Percentiles rank a stretch among this genome's conserved stretches.
phyloP scores from a whole-genome alignment of 2,113 vertebrate species.

The Sylvilagus bachmani region DNA sequence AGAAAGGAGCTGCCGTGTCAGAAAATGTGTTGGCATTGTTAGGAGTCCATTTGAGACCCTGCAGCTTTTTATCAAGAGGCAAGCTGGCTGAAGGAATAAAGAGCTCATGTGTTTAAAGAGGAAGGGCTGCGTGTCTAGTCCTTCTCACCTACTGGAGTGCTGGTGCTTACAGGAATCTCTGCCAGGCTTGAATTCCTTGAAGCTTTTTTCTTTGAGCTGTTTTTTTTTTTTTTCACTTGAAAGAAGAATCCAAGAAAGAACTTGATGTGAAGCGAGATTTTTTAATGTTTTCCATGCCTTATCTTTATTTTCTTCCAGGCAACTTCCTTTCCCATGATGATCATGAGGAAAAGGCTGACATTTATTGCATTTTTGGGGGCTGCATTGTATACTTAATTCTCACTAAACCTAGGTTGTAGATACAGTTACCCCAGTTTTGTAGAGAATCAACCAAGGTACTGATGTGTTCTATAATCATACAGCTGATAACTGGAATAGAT shows the following conservation, averaged over 20 bases:
- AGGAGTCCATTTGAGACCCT: background rate
- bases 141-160: background rate
- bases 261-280: constrained; percentile 54
- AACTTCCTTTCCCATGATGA: background rate
- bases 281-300: constrained; percentile 13
- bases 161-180: constrained; percentile 18
- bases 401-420: background rate
- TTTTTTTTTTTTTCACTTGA: background rate
- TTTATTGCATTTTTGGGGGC: background rate
- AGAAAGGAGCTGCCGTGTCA: background rate
- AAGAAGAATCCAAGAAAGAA: constrained; percentile 39
- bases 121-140: background rate
- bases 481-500: background rate
- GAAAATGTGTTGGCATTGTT: constrained; percentile 12
- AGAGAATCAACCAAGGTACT: constrained; percentile 7
- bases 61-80: background rate
- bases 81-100: constrained; percentile 7
- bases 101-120: background rate
- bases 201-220: background rate
- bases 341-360: background rate
- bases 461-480: background rate
- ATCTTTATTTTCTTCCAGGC: constrained; percentile 50
- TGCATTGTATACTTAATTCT: background rate
- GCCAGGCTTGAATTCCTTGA: background rate
- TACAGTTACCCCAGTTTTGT: background rate